Base-by-base conservation (phyloP, 2,888 invertebrate species). In the Lepidocyrtoides sp. region DNA sequence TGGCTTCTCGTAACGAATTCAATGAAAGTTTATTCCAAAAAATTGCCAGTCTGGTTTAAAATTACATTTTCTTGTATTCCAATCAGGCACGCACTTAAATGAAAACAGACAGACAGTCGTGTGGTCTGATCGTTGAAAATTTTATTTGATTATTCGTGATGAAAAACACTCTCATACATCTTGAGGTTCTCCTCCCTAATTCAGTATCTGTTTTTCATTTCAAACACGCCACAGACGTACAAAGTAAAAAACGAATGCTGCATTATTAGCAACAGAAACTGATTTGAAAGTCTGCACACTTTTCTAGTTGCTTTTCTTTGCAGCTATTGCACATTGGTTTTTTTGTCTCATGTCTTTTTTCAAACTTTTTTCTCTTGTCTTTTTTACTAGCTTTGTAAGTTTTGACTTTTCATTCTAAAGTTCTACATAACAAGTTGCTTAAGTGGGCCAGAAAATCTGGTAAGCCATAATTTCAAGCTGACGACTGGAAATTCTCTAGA, bases 381-480 rank as follows among this genome's bases (percentile, higher is more conserved):
- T 72, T 57, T 82, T 48, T 12, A 5, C 8, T 60, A n/a, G n/a
- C n/a, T n/a, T n/a, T n/a, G 10, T 26, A 26, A 26, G 60, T 60
- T 79, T 54, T 79, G 17, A 79, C 79, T 79, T 79, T 79, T 32
- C 32, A 54, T 54, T 75, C 48, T 75, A 7, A 48, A 75, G 41
- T 20, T 8, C 14, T 81, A 29, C 32, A 60, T 57, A 77, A 44
- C 36, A 81, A 83, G 89, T 89, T 89, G 83, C 17, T 29, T 54
- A 89, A 89, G 57, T 89, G 60, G 89, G 83, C 75, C 89, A 89
- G 44, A 36, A 72, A 83, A 69, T 23, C 41, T 41, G 60, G 75
- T 60, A 89, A 83, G 89, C 72, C 75, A 89, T 89, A 89, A 89
- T 81, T 89, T 89, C 89, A 83, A 89, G 89, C 89, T 89, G 89